These are phyloP conservation scores for Percopsis omiscomaycus DNA, from an alignment of 2,797 vertebrate genomes.

Conservation along the genomic window DNA sequence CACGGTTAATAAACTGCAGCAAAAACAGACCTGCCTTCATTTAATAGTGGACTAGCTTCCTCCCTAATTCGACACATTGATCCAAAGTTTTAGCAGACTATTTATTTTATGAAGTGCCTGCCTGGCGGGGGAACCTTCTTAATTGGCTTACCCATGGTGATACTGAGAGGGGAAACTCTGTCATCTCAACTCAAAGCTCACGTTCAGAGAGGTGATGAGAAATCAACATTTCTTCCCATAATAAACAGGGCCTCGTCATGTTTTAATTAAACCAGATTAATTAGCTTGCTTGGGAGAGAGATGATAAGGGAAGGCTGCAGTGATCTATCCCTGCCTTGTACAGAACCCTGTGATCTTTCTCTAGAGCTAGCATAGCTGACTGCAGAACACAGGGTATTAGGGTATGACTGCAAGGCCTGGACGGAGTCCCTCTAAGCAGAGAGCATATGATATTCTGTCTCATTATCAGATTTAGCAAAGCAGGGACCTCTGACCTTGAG, in stretches of 20 bases:
- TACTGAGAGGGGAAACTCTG: slow-evolving; percentile 38
- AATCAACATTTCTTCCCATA: slow-evolving; percentile 50
- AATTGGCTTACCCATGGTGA: slow-evolving; percentile 56
- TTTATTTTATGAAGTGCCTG: slow-evolving; percentile 37
- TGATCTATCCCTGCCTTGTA: slow-evolving; percentile 37
- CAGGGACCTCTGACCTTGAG: slow-evolving; percentile 15
- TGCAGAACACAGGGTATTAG: slow-evolving; percentile 33
- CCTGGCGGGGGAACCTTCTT: slow-evolving; percentile 28
- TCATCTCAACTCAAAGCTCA: slow-evolving; percentile 55
- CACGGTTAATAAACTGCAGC: slow-evolving; percentile 37
- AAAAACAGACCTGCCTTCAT: slow-evolving; percentile 27
- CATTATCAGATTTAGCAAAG: slow-evolving; percentile 39
- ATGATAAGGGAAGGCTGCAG: slow-evolving; percentile 48
- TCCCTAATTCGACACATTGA: slow-evolving; percentile 39
- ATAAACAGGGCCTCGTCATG: slow-evolving; percentile 58
- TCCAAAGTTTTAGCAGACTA: slow-evolving; percentile 58
- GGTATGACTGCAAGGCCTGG: slow-evolving; percentile 26
- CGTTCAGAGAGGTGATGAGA: slow-evolving; percentile 59
- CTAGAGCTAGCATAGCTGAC: slow-evolving; percentile 36
- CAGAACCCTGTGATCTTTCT: slow-evolving; percentile 31
- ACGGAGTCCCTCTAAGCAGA: slow-evolving; percentile 24
- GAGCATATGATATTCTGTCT: slow-evolving; percentile 35
- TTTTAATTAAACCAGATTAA: slow-evolving; percentile 74
- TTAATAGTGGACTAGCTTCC: slow-evolving; percentile 30
- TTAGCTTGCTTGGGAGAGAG: slow-evolving; percentile 49